A percentile compares a stretch with the other conserved stretches of the same genome.
phyloP scores from a whole-genome alignment of 2,888 invertebrate species.

The Mermis nigrescens region DNA sequence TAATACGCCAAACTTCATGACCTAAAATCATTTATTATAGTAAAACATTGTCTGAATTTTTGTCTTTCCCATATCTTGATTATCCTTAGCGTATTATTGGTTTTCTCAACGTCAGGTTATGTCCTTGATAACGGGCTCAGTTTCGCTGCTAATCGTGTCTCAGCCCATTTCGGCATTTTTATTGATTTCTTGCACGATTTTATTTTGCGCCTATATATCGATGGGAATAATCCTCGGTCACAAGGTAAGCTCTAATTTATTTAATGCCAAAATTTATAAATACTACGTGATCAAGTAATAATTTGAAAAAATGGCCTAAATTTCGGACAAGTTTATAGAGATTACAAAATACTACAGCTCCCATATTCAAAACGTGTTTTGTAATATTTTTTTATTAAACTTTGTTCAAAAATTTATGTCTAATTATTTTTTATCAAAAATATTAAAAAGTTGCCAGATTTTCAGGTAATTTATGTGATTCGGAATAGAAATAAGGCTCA shows the following conservation, averaged over 20 bases:
- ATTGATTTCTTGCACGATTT: constrained; percentile 82
- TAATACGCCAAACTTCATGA: too few species aligned
- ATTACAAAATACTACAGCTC: too few species aligned
- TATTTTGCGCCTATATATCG: constrained; percentile 91
- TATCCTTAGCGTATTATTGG: background rate
- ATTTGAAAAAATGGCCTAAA: too few species aligned
- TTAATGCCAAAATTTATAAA: too few species aligned
- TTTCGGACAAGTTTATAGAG: background rate
- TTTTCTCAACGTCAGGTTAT: constrained; percentile 41
- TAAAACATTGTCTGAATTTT: too few species aligned
- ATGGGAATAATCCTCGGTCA: constrained; percentile 96
- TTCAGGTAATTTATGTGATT: constrained; percentile 1
- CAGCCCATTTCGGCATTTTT: constrained; percentile 94
- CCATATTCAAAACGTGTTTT: too few species aligned
- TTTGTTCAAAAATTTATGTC: too few species aligned
- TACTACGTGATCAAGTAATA: too few species aligned
- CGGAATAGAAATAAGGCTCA: constrained; percentile 9
- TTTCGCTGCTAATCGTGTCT: constrained; percentile 83
- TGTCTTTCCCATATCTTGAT: too few species aligned
- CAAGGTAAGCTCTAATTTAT: constrained; percentile 81
- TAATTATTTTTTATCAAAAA: too few species aligned
- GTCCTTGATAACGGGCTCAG: constrained; percentile 90
- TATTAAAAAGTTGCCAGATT: background rate
- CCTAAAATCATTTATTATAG: too few species aligned
- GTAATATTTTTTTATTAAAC: too few species aligned